These are phyloP conservation scores for Agelaius tricolor DNA, from an alignment of 2,113 vertebrate species.

Conservation along the genomic window DNA sequence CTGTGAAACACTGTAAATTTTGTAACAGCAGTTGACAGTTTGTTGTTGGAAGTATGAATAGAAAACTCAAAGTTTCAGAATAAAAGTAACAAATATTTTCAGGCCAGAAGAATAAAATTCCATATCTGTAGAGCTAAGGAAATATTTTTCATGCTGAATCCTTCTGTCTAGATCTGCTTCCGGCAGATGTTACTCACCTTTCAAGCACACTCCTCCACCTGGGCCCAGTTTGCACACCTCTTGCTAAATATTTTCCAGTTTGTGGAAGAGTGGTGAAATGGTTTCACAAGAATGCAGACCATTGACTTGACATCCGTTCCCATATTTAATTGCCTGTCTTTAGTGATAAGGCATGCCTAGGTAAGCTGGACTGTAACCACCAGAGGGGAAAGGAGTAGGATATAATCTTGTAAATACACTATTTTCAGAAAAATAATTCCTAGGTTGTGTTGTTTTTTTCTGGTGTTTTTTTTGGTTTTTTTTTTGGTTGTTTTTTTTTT, in stretches of 20 bases:
- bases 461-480: not conserved
- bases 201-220: not conserved
- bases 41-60: not conserved
- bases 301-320: not conserved
- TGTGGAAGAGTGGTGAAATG: slow-evolving; percentile 56
- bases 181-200: not conserved
- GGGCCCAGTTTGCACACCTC: slow-evolving; percentile 13
- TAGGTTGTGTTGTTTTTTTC: not conserved
- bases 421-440: not conserved
- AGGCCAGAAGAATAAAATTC: not conserved
- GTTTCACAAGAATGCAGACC: slow-evolving; percentile 50
- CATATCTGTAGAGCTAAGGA: not conserved
- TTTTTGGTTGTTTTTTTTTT: not conserved
- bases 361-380: not conserved
- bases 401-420: not conserved
- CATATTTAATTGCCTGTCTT: slow-evolving; percentile 28
- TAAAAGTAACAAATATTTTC: not conserved
- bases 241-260: slow-evolving; percentile 72
- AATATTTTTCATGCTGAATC: not conserved
- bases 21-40: not conserved
- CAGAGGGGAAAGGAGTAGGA: not conserved
- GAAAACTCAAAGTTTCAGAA: not conserved
- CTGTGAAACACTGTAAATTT: not conserved
- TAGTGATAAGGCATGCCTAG: slow-evolving; percentile 10
- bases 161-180: not conserved